Percentiles rank a stretch among this genome's conserved stretches.
Evolutionary conservation across 2,113 vertebrate genomes (phyloP).

Genomic region (Pomatostomus ruficeps): DNA sequence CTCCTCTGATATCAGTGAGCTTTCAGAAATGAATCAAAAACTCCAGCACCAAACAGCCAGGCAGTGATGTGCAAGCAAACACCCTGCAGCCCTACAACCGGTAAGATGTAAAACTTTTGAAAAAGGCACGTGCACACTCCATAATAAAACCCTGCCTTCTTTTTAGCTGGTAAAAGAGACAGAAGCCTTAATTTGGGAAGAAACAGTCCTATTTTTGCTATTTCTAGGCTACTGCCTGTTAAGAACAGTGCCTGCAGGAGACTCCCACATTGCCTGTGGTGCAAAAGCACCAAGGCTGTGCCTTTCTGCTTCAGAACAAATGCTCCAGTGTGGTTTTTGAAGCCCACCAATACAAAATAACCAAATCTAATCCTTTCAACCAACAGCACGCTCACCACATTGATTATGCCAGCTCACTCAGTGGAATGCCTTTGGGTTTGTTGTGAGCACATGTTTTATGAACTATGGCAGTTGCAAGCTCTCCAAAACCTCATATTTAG

Average conservation of each 20-base stretch:
- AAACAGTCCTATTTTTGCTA: background rate
- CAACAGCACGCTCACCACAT: background rate
- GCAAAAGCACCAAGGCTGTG: background rate
- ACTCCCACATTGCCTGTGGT: accelerated
- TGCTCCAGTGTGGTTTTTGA: background rate
- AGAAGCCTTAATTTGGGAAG: background rate
- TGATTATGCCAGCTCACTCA: background rate
- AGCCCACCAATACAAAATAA: background rate
- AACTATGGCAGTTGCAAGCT: background rate
- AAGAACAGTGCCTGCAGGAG: background rate
- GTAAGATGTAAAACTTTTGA: background rate
- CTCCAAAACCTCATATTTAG: background rate
- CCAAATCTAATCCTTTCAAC: background rate
- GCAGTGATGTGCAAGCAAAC: background rate
- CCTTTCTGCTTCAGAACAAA: background rate
- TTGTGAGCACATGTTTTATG: background rate
- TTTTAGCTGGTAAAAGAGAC: background rate
- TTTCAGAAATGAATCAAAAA: background rate
- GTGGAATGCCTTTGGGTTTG: background rate
- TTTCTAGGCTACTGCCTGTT: background rate
- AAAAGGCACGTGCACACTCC: background rate
- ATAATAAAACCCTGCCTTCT: background rate
- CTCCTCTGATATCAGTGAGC: background rate
- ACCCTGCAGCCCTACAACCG: background rate
- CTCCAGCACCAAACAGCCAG: background rate